phyloP scores from a whole-genome alignment of 2,888 invertebrate genomes.

The Acrocyrtus sp. region DNA sequence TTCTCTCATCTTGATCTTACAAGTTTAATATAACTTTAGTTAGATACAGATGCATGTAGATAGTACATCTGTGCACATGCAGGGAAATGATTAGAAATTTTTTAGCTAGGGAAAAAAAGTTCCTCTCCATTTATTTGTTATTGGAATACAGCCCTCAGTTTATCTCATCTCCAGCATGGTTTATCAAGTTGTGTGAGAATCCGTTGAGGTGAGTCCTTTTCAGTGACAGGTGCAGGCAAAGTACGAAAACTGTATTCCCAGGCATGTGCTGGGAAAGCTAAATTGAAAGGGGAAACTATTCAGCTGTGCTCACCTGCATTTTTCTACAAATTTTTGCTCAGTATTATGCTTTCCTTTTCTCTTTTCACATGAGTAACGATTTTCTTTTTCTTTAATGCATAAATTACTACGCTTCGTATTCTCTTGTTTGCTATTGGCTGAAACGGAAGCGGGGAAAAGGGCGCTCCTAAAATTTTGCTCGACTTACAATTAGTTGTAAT shows the following conservation, averaged over 20 bases:
- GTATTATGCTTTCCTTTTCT: background rate
- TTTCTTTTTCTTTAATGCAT: background rate
- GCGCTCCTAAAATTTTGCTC: too few relatives aligned
- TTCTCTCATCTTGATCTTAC: background rate
- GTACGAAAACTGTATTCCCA: background rate
- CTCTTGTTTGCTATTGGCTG: background rate
- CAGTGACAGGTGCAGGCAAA: background rate
- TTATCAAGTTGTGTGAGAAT: background rate
- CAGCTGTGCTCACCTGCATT: background rate
- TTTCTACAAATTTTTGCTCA: background rate
- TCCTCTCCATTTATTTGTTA: background rate
- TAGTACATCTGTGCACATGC: too few relatives aligned
- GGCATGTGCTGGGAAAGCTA: too few relatives aligned
- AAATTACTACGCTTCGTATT: too few relatives aligned
- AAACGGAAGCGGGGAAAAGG: too few relatives aligned
- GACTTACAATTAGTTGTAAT: too few relatives aligned
- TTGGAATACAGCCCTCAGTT: background rate
- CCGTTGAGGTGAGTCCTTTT: background rate
- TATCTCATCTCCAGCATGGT: background rate
- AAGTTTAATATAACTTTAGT: too few relatives aligned
- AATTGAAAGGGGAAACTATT: background rate
- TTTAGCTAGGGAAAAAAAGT: background rate
- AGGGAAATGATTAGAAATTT: too few relatives aligned
- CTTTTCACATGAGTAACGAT: too few relatives aligned
- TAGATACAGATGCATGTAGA: background rate